Percentiles rank a stretch among this genome's conserved stretches.
Evolutionary conservation across 1,140 invertebrate species (phyloP).

Genomic region (Oncopodura yosiiana): DNA sequence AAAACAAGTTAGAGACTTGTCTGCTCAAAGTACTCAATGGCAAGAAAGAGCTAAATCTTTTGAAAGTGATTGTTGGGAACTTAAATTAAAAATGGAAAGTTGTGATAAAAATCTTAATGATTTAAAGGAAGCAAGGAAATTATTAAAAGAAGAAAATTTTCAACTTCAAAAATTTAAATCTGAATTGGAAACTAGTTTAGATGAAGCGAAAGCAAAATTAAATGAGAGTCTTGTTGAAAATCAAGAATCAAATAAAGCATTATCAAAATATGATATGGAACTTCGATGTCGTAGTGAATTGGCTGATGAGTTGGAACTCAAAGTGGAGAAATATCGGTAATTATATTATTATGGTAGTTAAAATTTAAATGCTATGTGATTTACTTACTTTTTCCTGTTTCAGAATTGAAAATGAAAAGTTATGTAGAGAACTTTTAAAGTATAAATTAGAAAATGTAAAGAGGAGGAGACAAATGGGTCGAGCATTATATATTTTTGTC

Average conservation of each 20-base stretch:
- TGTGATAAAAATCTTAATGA: conserved; percentile 8
- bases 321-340: conserved; percentile 1
- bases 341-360: background rate
- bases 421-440: conserved; percentile 2
- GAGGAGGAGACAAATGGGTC: conserved; percentile 9
- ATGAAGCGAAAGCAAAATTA: background rate
- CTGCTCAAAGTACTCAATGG: conserved; percentile 22
- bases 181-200: no score
- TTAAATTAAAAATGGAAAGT: conserved; percentile 14
- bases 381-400: background rate
- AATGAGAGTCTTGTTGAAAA: background rate
- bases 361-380: background rate
- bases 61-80: conserved; percentile 14
- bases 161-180: conserved; percentile 2
- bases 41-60: conserved; percentile 15
- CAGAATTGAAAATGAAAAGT: background rate
- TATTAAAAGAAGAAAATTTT: background rate
- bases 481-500: conserved; percentile 13
- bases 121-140: background rate
- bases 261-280: background rate
- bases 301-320: background rate
- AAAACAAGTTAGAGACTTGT: background rate
- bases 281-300: background rate
- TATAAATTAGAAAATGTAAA: conserved; percentile 11
- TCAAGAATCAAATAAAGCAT: background rate